A percentile compares a stretch with the other conserved stretches of the same genome.
Conservation (phyloP, 2,113 vertebrate genomes). For the Myrmophylax atrothorax region DNA sequence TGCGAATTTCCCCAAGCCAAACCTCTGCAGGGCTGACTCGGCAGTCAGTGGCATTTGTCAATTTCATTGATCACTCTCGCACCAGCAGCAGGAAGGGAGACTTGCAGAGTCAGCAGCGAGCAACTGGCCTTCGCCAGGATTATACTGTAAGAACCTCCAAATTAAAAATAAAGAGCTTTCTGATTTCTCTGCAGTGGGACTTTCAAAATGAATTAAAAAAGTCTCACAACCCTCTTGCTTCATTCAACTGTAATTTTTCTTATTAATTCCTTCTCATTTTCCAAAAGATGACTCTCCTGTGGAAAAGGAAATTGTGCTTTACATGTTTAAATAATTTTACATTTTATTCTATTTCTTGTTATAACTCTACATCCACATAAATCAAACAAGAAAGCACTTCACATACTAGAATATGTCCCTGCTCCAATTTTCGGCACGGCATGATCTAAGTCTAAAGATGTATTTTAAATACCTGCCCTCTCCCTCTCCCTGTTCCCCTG, state of each 20-base stretch:
- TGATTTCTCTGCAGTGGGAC: constrained; percentile 28
- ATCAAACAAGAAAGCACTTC: background rate
- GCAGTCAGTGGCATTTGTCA: constrained; percentile 63
- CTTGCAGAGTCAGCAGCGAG: constrained; percentile 39
- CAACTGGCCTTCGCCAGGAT: background rate
- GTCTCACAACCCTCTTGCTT: constrained; percentile 10
- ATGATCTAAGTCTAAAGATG: background rate
- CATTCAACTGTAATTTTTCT: constrained; percentile 34
- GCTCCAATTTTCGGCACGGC: background rate
- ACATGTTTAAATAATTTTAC: constrained; percentile 30
- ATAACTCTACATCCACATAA: background rate
- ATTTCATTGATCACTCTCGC: constrained; percentile 58
- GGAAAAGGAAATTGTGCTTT: constrained; percentile 34
- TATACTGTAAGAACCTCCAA: constrained; percentile 29
- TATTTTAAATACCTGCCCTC: background rate
- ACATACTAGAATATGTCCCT: background rate
- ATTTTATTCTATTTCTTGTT: constrained; percentile 34
- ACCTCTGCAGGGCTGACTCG: constrained; percentile 49
- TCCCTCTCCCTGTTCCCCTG: rapidly evolving
- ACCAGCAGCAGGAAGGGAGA: background rate
- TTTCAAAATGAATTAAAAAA: constrained; percentile 34
- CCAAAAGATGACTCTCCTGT: constrained; percentile 6
- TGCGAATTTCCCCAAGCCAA: constrained; percentile 14
- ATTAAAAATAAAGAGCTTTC: constrained; percentile 48
- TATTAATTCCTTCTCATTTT: constrained; percentile 44